Evolutionary conservation across 1,140 invertebrate genomes (phyloP).

Genomic region (Eciton burchellii): DNA sequence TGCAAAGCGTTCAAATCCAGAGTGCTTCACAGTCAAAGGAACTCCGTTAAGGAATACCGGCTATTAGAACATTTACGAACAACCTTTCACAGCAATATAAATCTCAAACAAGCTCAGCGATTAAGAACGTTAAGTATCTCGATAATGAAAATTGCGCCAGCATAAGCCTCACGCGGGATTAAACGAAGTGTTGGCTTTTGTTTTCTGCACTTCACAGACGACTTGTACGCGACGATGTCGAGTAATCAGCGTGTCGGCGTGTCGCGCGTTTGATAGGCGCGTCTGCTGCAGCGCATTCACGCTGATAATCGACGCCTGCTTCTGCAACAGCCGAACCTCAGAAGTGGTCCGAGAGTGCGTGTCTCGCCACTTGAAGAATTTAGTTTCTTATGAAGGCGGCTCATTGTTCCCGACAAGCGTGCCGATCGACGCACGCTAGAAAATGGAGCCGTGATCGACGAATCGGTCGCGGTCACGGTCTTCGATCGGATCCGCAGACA

Average conservation of each 20-base stretch:
- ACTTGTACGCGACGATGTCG: neutral
- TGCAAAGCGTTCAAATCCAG: no score
- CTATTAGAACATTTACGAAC: no score
- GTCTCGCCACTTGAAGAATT: conserved; percentile 54
- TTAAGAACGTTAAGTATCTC: neutral
- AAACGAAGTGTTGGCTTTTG: neutral
- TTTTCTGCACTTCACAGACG: neutral
- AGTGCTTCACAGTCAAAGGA: no score
- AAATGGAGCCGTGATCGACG: conserved; percentile 69
- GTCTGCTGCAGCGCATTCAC: conserved; percentile 19
- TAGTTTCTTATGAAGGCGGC: conserved; percentile 73
- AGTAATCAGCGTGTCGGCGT: neutral
- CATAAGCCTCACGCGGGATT: neutral
- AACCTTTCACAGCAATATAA: no score
- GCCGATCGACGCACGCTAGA: conserved; percentile 62
- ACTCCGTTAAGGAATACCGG: no score
- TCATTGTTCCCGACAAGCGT: conserved; percentile 71
- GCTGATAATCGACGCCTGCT: conserved; percentile 43
- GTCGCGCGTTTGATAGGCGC: conserved; percentile 22
- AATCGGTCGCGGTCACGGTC: conserved; percentile 61
- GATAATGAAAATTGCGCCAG: neutral
- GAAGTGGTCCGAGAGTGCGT: conserved; percentile 27
- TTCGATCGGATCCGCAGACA: conserved; percentile 68
- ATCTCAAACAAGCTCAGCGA: neutral
- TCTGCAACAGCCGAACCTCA: neutral